Percentiles rank a stretch among this genome's conserved stretches.
These are phyloP conservation scores for Doryteuthis pealeii DNA, from an alignment of 1,140 invertebrate genomes.

Conservation along the genomic window DNA sequence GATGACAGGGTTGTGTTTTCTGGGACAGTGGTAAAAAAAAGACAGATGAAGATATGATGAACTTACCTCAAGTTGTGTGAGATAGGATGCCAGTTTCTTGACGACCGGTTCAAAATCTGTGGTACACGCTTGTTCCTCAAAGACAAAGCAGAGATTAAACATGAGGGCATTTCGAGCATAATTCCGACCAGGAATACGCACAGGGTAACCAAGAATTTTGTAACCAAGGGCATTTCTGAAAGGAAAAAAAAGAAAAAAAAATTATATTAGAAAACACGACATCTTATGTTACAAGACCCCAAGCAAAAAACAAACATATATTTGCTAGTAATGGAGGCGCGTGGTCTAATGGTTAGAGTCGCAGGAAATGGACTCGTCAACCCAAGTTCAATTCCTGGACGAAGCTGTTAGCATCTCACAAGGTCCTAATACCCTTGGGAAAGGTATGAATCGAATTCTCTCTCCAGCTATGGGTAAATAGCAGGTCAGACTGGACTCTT, in stretches of 20 bases:
- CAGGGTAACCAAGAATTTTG: slow-evolving; percentile 92
- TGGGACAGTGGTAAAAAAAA: too few species aligned
- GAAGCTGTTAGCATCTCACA: not conserved
- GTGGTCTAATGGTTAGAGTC: too few species aligned
- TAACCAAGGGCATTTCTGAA: slow-evolving; percentile 75
- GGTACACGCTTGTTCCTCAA: slow-evolving; percentile 70
- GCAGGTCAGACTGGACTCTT: too few species aligned
- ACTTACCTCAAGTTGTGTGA: slow-evolving; percentile 68
- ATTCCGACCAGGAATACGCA: slow-evolving; percentile 83
- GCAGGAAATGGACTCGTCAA: too few species aligned
- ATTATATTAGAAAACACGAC: slow-evolving; percentile 14
- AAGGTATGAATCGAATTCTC: too few species aligned
- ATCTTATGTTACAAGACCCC: not conserved
- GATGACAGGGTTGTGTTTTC: too few species aligned
- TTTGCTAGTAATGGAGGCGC: not conserved
- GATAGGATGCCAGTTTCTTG: slow-evolving; percentile 88
- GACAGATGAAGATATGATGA: too few species aligned
- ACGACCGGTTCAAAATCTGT: slow-evolving; percentile 89
- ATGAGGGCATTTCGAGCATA: slow-evolving; percentile 93
- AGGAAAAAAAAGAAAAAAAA: slow-evolving; percentile 18
- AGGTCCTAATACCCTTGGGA: too few species aligned
- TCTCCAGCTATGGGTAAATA: too few species aligned
- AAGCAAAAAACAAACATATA: not conserved
- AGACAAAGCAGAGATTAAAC: slow-evolving; percentile 95
- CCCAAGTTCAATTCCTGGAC: too few species aligned